phyloP scores from a whole-genome alignment of 1,140 invertebrate genomes.

The Pseudomyrmex flavicornis region DNA sequence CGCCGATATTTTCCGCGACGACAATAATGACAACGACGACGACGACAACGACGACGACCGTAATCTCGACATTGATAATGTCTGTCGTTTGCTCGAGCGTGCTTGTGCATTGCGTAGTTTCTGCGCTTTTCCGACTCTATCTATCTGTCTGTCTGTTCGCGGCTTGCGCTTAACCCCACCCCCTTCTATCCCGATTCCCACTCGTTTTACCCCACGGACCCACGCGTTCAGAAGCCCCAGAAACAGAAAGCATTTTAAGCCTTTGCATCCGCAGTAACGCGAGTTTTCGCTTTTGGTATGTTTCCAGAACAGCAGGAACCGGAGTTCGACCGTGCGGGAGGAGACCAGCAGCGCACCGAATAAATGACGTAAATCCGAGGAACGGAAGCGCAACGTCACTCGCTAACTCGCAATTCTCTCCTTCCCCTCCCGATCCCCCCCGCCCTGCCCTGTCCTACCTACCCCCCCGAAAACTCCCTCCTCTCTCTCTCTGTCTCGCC shows the following conservation, averaged over 20 bases:
- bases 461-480: constrained; percentile 60
- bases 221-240: constrained; percentile 23
- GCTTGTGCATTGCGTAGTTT: constrained; percentile 71
- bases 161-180: constrained; percentile 56
- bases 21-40: background rate
- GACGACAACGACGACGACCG: background rate
- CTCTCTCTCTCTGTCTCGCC: constrained; percentile 69
- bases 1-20: constrained; percentile 23
- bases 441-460: constrained; percentile 49
- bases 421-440: constrained; percentile 66
- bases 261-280: constrained; percentile 83
- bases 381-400: constrained; percentile 83
- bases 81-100: constrained; percentile 66
- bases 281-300: constrained; percentile 83
- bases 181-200: background rate
- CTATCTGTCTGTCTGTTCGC: constrained; percentile 53
- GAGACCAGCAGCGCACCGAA: constrained; percentile 80
- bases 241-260: constrained; percentile 77
- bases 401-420: constrained; percentile 81
- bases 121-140: constrained; percentile 64
- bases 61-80: constrained; percentile 35
- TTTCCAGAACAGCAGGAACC: constrained; percentile 82
- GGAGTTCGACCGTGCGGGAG: constrained; percentile 79
- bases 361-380: constrained; percentile 85
- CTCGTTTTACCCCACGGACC: constrained; percentile 6